Conservation (phyloP, 2,113 vertebrate genomes). For the Corythornis vintsioides region DNA sequence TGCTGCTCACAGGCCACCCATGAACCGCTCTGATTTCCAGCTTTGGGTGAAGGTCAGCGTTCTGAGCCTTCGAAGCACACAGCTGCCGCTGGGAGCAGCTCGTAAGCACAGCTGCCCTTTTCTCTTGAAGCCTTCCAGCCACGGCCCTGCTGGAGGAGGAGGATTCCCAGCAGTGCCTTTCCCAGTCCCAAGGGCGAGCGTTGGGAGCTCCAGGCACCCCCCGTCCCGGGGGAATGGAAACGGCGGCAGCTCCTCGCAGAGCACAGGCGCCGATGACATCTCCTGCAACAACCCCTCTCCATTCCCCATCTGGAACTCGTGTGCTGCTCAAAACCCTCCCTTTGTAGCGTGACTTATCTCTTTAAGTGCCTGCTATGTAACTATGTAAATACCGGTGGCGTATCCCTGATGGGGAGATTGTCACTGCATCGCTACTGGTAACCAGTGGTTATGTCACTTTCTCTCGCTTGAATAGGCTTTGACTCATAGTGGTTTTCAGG, state of each 20-base stretch:
- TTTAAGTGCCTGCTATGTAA: slow-evolving; percentile 50
- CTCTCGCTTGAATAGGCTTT: slow-evolving; percentile 58
- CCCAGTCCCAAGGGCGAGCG: background rate
- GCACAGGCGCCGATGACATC: background rate
- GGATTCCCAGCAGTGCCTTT: slow-evolving; percentile 19
- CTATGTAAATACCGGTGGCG: slow-evolving; percentile 55
- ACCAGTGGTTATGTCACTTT: slow-evolving; percentile 67
- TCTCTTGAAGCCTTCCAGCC: background rate
- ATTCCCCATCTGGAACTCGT: background rate
- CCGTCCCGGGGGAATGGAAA: background rate
- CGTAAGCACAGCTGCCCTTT: background rate
- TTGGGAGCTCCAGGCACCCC: no score
- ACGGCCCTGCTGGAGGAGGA: background rate
- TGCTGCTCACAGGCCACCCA: background rate
- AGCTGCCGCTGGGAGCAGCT: background rate
- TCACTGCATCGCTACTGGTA: slow-evolving; percentile 55
- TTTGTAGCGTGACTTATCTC: background rate
- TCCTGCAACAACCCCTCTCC: background rate
- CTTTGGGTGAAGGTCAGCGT: background rate
- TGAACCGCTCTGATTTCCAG: background rate
- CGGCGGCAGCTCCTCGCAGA: background rate
- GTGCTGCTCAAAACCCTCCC: background rate
- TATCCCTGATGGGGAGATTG: slow-evolving; percentile 26
- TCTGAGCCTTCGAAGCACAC: background rate
- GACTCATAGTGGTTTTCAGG: slow-evolving; percentile 69